Percentiles rank a stretch among this genome's conserved stretches.
Conservation (phyloP, 2,113 vertebrate genomes). For the Amblyopsis rosae region DNA sequence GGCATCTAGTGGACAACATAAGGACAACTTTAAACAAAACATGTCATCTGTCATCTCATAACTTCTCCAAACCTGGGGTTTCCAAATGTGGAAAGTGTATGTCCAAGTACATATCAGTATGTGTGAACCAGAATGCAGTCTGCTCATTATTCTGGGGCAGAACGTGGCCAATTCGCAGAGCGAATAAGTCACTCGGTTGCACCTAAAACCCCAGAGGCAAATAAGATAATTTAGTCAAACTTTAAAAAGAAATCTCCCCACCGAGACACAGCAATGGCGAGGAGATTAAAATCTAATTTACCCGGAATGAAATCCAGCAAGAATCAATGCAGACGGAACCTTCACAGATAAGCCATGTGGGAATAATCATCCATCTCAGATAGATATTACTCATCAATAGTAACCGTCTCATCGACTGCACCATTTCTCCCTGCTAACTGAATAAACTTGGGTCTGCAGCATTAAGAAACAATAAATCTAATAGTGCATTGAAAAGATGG, state of each 20-base stretch:
- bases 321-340: conserved; percentile 56
- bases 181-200: background rate
- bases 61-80: background rate
- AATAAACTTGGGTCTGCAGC: conserved; percentile 19
- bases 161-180: background rate
- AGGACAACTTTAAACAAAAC: too few relatives aligned
- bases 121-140: background rate
- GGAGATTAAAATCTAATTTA: conserved; percentile 67
- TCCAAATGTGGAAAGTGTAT: background rate
- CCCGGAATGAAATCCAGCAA: conserved; percentile 69
- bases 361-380: conserved; percentile 59
- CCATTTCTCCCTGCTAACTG: conserved; percentile 39
- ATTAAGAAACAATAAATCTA: conserved; percentile 25
- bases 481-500: conserved; percentile 9
- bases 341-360: conserved; percentile 51
- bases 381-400: conserved; percentile 44
- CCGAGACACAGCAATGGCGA: conserved; percentile 36
- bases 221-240: background rate
- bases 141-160: background rate
- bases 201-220: background rate
- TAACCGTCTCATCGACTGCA: conserved; percentile 59
- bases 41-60: background rate
- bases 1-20: too few relatives aligned
- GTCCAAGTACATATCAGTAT: background rate
- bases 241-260: conserved; percentile 33